Evolutionary conservation across 2,888 invertebrate genomes (phyloP).

Genomic region (Melangyna quadrimaculata): DNA sequence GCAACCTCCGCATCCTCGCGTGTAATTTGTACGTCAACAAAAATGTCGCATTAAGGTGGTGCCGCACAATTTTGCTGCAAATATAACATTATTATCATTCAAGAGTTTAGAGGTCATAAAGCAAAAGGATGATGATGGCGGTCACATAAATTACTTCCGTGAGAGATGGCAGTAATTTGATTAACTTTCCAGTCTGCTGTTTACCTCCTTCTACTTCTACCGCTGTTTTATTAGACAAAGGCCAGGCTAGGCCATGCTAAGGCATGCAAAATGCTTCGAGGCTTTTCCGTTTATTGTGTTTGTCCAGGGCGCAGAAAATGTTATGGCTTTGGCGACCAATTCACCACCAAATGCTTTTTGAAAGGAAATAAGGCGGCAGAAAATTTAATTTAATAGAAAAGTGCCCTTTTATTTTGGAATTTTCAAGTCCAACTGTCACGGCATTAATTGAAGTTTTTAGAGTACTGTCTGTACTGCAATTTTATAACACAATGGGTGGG

Average conservation of each 20-base stretch:
- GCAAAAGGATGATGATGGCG: conserved; percentile 39
- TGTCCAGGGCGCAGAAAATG: not conserved
- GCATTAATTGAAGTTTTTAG: not conserved
- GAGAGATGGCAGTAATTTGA: conserved; percentile 66
- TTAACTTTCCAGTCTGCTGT: conserved; percentile 37
- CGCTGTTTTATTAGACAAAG: not conserved
- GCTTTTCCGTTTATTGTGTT: conserved; percentile 16
- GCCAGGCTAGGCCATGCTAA: not conserved
- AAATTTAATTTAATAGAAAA: not conserved
- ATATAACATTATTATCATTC: conserved; percentile 20
- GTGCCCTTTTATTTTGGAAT: not conserved
- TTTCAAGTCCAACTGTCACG: conserved; percentile 1
- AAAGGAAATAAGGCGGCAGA: conserved; percentile 1
- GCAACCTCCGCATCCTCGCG: conserved; percentile 24
- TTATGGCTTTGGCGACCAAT: conserved; percentile 10
- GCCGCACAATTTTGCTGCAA: not conserved
- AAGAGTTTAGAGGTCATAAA: conserved; percentile 56
- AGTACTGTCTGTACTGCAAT: not conserved
- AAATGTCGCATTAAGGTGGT: not conserved
- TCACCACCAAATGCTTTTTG: not conserved
- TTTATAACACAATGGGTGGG: not conserved
- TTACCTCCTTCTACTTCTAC: not conserved
- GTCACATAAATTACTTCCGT: conserved; percentile 66
- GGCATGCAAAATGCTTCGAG: not conserved
- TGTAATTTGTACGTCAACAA: conserved; percentile 47